Evolutionary conservation across 2,888 invertebrate species (phyloP).

Genomic region (Leptopilina syphax): DNA sequence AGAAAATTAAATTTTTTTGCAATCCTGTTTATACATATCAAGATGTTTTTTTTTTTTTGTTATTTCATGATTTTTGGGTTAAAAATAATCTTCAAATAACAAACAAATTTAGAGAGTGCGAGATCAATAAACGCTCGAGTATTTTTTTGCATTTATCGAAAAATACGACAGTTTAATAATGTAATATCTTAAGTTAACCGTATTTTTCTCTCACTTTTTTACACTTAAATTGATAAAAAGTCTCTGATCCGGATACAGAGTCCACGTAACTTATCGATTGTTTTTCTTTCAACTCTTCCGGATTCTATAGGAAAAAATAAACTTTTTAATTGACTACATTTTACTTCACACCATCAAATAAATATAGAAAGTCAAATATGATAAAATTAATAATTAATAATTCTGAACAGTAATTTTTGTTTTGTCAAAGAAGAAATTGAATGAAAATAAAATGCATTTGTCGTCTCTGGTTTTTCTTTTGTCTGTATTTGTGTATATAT

Average conservation of each 20-base stretch:
- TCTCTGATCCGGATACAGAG: slow-evolving; percentile 19
- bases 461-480: neutral
- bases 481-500: too few relatives aligned
- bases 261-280: slow-evolving; percentile 17
- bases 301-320: neutral
- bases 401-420: neutral
- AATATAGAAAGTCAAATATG: neutral
- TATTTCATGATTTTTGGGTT: neutral
- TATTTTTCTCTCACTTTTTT: neutral
- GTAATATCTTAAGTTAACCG: neutral
- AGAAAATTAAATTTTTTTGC: too few relatives aligned
- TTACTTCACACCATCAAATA: neutral
- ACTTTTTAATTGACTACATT: neutral
- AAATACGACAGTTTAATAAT: neutral
- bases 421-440: neutral
- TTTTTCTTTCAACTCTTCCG: neutral
- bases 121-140: neutral
- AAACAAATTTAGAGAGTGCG: neutral
- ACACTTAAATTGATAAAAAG: slow-evolving; percentile 3
- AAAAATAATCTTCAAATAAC: neutral
- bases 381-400: neutral
- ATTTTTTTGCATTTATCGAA: neutral
- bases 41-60: neutral
- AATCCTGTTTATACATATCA: neutral
- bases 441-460: neutral